Evolutionary conservation across 2,113 vertebrate genomes (phyloP), one percentile per base, ranked within the genome.

Genomic region (Apodemus speciosus): DNA sequence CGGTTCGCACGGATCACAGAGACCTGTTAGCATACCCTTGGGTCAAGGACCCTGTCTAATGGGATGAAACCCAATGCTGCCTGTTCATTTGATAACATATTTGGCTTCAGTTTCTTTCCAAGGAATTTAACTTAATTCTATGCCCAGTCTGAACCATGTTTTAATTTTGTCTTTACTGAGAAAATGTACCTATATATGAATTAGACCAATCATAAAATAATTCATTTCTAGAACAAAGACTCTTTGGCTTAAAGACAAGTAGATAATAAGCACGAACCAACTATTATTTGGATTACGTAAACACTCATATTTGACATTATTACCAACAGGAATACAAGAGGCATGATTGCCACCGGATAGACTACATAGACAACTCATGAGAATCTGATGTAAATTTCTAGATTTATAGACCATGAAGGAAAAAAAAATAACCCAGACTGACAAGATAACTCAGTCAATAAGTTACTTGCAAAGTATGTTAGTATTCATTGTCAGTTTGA

Each of bases 11-110:
- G 7, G 95, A 80, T 92, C 94, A 92, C 43, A 84, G 60, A 94
- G 56, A 94, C 85, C 49, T 25, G 86, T 60, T 83, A 62, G 58
- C 75, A 40, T 58, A 83, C 66, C 79, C 38, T 93, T 62, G 23
- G 86, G 86, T 95, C 84, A 93, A 94, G 18, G 21, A 91, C 53
- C 27, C 73, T 56, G 88, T 75, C 89, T 85, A 92, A 84, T 89
- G 91, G n/a, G 83, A 94, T 30, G 91, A 94, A 93, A 95, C 49
- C 49, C 49, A 92, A 11, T 92, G 71, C 81, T 56, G 89, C 72
- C 81, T 51, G 81, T 62, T 88, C 87, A 73, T 75, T 71, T 88
- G 72, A 94, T 68, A 43, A 66, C 35, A 53, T 73, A n/a, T 75
- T 95, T 88, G 51, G n/a, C 15, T 64, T 71, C 32, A 53, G 77